Evolutionary conservation across 2,113 vertebrate genomes (phyloP).

Genomic region (Colius striatus): DNA sequence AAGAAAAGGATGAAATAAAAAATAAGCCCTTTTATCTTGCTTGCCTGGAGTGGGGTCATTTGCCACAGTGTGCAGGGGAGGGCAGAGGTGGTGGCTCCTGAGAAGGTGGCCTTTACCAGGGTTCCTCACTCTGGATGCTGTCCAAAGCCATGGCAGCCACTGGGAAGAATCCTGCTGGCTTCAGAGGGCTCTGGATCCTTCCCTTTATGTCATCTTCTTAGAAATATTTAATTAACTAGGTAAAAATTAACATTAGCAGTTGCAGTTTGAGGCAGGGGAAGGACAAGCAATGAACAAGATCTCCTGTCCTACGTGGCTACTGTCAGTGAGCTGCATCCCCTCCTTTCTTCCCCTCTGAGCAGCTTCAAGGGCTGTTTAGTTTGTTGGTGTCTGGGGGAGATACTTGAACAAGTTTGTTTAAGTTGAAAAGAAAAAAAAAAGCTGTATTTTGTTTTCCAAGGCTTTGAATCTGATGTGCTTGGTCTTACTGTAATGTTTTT

Average conservation of each 20-base stretch:
- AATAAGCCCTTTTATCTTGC: neutral
- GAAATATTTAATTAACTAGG: neutral
- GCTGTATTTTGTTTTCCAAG: neutral
- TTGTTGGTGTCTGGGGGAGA: neutral
- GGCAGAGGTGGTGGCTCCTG: neutral
- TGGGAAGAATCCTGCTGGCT: neutral
- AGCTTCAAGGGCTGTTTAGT: neutral
- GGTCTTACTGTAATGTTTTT: neutral
- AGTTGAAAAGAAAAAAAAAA: neutral
- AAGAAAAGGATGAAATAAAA: too few relatives aligned
- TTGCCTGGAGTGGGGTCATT: neutral
- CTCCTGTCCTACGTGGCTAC: neutral
- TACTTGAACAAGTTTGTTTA: neutral
- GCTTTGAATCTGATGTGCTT: neutral
- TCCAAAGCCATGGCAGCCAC: neutral
- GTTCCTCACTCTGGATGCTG: rapidly evolving
- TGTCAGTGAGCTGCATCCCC: neutral
- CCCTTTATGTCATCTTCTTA: neutral
- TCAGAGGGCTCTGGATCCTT: neutral
- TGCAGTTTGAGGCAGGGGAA: neutral
- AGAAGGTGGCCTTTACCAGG: neutral
- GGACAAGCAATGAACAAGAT: rapidly evolving
- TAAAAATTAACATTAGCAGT: neutral
- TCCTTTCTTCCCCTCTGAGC: neutral
- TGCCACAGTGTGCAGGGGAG: neutral